Percentiles rank a stretch among this genome's conserved stretches.
These are phyloP conservation scores for Protaetia brevitarsis DNA, from an alignment of 1,140 invertebrate genomes.

Conservation along the genomic window DNA sequence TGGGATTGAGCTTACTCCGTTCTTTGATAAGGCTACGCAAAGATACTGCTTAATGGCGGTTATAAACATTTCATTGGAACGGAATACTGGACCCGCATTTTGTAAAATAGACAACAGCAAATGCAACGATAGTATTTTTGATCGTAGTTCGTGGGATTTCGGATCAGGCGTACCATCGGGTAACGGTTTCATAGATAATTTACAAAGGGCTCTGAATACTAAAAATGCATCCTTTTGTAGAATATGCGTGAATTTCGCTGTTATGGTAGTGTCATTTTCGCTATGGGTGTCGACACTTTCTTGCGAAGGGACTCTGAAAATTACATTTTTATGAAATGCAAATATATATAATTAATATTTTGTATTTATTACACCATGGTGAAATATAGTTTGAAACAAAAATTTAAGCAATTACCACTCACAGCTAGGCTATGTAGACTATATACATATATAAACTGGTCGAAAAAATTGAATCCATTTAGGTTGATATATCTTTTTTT, in stretches of 20 bases:
- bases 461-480: too few species aligned
- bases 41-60: conserved; percentile 98
- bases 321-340: not conserved
- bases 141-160: conserved; percentile 93
- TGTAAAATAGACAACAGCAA: conserved; percentile 94
- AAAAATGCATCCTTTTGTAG: conserved; percentile 98
- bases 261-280: conserved; percentile 76
- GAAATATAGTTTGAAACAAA: not conserved
- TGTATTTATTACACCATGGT: not conserved
- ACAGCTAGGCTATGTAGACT: too few species aligned
- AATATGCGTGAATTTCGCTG: conserved; percentile 92
- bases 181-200: conserved; percentile 96
- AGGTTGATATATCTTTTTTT: too few species aligned
- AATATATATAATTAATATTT: not conserved
- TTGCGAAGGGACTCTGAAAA: conserved; percentile 58
- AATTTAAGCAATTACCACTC: too few species aligned
- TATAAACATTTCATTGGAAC: conserved; percentile 97
- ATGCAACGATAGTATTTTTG: conserved; percentile 95
- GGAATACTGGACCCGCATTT: conserved; percentile 93
- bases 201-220: conserved; percentile 96
- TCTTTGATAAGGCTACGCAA: conserved; percentile 97
- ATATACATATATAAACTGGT: too few species aligned
- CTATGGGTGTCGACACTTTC: conserved; percentile 75
- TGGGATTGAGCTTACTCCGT: conserved; percentile 94
- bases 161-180: conserved; percentile 94